Conservation (phyloP, 2,113 vertebrate genomes). For the Lamprotornis superbus region DNA sequence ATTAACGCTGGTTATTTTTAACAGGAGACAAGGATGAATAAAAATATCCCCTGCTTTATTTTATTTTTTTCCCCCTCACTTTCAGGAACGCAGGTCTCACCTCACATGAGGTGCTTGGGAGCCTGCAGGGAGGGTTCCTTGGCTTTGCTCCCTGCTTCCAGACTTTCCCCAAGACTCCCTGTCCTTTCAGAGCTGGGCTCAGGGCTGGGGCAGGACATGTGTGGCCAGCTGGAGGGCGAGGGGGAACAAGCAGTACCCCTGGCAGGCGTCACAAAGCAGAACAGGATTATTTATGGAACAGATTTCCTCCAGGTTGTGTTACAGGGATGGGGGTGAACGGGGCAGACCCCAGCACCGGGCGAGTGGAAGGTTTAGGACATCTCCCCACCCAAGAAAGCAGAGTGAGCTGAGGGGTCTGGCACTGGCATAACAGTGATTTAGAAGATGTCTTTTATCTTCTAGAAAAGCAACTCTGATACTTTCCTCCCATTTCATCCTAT, state of each 20-base stretch:
- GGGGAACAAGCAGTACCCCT: slow-evolving; percentile 27
- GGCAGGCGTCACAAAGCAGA: background rate
- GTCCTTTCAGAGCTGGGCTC: background rate
- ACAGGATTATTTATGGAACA: slow-evolving; percentile 39
- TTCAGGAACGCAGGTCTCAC: background rate
- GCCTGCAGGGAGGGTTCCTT: background rate
- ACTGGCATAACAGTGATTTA: fast-evolving
- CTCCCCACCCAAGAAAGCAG: background rate
- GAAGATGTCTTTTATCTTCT: background rate
- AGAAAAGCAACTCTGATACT: background rate
- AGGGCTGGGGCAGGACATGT: background rate
- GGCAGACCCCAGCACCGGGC: background rate
- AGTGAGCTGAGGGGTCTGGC: background rate
- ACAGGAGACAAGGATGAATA: slow-evolving; percentile 38
- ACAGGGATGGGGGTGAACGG: background rate
- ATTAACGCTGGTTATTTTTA: slow-evolving; percentile 40
- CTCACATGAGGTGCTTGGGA: background rate
- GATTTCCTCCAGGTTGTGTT: slow-evolving; percentile 34
- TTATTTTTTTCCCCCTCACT: background rate
- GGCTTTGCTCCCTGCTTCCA: background rate
- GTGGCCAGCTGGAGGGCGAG: background rate
- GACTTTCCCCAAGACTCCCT: background rate
- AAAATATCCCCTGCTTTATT: background rate
- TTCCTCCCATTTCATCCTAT: background rate
- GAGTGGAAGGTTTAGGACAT: background rate